A percentile compares a stretch with the other conserved stretches of the same genome.
Evolutionary conservation across 2,113 vertebrate species (phyloP).

Genomic region (Gymnorhina tibicen): DNA sequence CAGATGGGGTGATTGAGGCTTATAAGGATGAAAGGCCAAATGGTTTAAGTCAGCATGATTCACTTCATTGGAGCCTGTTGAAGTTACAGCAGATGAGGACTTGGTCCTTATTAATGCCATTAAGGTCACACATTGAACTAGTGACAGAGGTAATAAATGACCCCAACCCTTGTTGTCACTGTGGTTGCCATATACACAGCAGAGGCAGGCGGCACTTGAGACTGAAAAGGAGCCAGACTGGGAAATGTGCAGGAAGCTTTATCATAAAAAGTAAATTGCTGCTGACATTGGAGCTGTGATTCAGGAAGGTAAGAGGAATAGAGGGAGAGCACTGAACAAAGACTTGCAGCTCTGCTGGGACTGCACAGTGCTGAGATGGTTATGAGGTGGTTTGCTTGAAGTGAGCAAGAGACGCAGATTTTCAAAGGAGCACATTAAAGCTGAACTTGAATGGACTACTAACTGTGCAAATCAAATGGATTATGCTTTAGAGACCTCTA

Average conservation of each 20-base stretch:
- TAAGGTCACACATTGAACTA: neutral
- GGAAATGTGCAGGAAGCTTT: neutral
- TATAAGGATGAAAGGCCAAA: neutral
- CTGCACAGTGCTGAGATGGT: neutral
- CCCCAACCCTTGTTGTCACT: neutral
- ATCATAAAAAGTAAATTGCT: neutral
- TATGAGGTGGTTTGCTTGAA: neutral
- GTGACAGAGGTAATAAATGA: conserved; percentile 12
- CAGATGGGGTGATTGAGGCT: neutral
- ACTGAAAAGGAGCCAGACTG: neutral
- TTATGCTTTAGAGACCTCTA: neutral
- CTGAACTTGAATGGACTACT: neutral
- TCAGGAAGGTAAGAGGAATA: neutral
- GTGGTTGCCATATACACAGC: neutral
- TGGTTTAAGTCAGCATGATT: conserved; percentile 12
- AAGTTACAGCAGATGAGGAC: conserved; percentile 8
- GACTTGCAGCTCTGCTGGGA: neutral
- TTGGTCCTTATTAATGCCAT: neutral
- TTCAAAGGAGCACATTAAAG: neutral
- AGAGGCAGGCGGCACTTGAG: neutral
- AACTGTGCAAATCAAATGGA: neutral
- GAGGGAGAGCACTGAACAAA: neutral
- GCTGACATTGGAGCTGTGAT: neutral
- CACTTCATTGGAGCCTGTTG: neutral
- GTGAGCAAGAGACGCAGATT: neutral